phyloP scores from a whole-genome alignment of 2,113 vertebrate genomes.

The Procavia capensis region DNA sequence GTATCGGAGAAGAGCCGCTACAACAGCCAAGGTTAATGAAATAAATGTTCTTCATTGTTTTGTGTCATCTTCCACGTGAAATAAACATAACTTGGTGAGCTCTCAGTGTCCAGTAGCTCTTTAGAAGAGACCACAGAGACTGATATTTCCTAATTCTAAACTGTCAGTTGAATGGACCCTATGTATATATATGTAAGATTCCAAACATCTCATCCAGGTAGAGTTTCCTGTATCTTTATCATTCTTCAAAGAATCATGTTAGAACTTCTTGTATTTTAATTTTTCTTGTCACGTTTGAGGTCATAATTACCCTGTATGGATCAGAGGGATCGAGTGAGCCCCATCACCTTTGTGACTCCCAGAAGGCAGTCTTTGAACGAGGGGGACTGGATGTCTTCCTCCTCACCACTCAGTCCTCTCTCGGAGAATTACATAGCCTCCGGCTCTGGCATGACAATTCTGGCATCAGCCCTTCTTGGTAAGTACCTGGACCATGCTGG shows the following conservation, averaged over 20 bases:
- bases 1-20: conserved; percentile 87
- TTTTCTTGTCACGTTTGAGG: conserved; percentile 79
- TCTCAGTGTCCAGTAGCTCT: accelerated
- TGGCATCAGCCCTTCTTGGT: conserved; percentile 89
- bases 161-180: not conserved
- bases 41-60: too few species aligned
- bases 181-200: not conserved
- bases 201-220: not conserved
- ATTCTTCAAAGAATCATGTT: not conserved
- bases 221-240: not conserved
- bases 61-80: not conserved
- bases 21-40: conserved; percentile 88
- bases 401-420: conserved; percentile 84
- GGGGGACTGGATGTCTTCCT: conserved; percentile 91
- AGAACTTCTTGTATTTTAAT: not conserved
- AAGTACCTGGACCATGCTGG: not conserved
- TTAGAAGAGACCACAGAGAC: not conserved
- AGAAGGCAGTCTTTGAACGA: conserved; percentile 88
- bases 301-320: conserved; percentile 88
- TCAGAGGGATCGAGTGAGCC: conserved; percentile 86
- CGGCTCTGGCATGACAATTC: conserved; percentile 90
- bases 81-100: not conserved
- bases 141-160: not conserved
- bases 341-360: conserved; percentile 86
- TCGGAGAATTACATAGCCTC: conserved; percentile 88